Conservation (phyloP, 2,888 invertebrate species). For the Habroteleia sp. region DNA sequence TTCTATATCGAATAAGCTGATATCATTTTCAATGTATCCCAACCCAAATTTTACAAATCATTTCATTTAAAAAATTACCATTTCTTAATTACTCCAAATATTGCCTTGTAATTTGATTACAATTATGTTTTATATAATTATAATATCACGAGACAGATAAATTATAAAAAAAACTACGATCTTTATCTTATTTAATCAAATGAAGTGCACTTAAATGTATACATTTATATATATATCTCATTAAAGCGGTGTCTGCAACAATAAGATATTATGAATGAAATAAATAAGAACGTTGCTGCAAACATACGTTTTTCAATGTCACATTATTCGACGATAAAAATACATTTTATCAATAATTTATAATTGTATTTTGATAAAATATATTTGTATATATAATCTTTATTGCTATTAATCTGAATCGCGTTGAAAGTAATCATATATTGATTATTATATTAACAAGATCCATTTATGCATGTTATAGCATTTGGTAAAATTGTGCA, state of each 20-base stretch:
- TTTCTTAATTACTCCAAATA: too few species aligned
- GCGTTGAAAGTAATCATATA: background rate
- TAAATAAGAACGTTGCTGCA: constrained; percentile 18
- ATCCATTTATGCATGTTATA: too few species aligned
- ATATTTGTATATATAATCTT: too few species aligned
- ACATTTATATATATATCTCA: background rate
- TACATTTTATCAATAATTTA: constrained; percentile 2
- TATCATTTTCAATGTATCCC: constrained; percentile 38
- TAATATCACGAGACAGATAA: constrained; percentile 8
- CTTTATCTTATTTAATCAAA: constrained; percentile 18
- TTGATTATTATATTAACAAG: background rate
- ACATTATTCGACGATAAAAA: constrained; percentile 2
- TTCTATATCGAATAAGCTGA: constrained; percentile 10
- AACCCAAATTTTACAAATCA: constrained; percentile 25
- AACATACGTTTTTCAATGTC: constrained; percentile 26
- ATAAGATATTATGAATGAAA: constrained; percentile 30
- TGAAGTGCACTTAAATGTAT: constrained; percentile 4
- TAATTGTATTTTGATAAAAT: too few species aligned
- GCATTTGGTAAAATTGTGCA: too few species aligned
- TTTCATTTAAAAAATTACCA: too few species aligned
- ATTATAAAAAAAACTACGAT: constrained; percentile 11
- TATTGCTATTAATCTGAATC: too few species aligned
- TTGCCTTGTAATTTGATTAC: too few species aligned
- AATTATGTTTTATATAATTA: constrained; percentile 16
- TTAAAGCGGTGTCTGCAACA: constrained; percentile 7